Evolutionary conservation across 2,113 vertebrate species (phyloP).

Genomic region (Carettochelys insculpta): DNA sequence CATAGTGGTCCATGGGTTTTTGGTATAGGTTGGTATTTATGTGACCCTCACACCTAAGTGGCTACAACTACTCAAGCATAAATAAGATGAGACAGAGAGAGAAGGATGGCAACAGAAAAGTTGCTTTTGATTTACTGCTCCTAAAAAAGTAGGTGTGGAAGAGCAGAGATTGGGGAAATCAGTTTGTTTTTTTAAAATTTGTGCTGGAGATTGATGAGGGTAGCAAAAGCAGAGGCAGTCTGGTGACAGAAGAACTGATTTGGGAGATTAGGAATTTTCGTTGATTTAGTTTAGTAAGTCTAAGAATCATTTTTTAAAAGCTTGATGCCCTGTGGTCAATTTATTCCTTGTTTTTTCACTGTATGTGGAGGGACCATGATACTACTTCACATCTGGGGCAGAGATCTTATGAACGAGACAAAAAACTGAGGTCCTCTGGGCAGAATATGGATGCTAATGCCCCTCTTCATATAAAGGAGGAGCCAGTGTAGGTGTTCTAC

Average conservation of each 20-base stretch:
- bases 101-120: not conserved
- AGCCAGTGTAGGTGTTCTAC: not conserved
- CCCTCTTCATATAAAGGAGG: not conserved
- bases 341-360: not conserved
- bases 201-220: not conserved
- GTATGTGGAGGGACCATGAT: not conserved
- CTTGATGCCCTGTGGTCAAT: not conserved
- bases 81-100: not conserved
- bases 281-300: not conserved
- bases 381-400: not conserved
- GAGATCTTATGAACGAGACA: not conserved
- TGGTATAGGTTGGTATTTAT: too few species aligned
- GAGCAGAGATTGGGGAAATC: not conserved
- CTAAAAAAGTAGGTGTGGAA: too few species aligned
- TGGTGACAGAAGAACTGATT: not conserved
- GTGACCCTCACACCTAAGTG: too few species aligned
- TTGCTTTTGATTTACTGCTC: not conserved
- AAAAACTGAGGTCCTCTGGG: rapidly evolving
- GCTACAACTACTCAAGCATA: not conserved
- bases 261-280: not conserved
- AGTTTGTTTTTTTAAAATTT: not conserved
- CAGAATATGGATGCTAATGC: rapidly evolving
- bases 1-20: too few species aligned
- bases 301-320: not conserved
- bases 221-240: not conserved